These are phyloP conservation scores for Drosophila ambigua DNA, from an alignment of 1,140 invertebrate species.

Conservation along the genomic window DNA sequence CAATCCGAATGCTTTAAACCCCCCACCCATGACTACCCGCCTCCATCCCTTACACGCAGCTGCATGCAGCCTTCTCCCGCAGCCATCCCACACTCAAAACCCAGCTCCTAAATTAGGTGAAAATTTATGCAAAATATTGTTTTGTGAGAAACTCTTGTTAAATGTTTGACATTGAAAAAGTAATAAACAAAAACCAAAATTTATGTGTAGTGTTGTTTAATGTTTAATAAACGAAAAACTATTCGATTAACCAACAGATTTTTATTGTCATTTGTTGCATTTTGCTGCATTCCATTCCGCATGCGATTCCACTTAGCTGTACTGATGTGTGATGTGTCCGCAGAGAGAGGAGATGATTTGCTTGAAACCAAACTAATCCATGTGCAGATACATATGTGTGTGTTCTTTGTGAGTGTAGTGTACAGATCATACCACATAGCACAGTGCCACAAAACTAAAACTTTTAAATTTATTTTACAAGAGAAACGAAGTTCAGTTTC, in stretches of 20 bases:
- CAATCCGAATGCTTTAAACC: conserved; percentile 53
- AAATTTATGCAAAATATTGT: conserved; percentile 37
- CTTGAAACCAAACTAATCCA: conserved; percentile 41
- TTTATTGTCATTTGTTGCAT: conserved; percentile 67
- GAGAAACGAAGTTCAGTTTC: too few relatives aligned
- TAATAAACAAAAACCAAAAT: conserved; percentile 52
- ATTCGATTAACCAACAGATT: conserved; percentile 68
- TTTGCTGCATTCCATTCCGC: conserved; percentile 30
- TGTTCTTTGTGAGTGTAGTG: not conserved
- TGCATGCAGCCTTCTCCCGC: conserved; percentile 57
- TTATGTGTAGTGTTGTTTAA: conserved; percentile 72
- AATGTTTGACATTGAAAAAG: conserved; percentile 55
- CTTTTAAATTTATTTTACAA: too few relatives aligned
- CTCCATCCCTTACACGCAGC: conserved; percentile 20
- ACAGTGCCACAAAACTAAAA: conserved; percentile 3
- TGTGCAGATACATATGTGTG: not conserved
- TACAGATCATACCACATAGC: not conserved
- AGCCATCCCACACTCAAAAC: not conserved
- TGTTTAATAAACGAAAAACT: conserved; percentile 75
- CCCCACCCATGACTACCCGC: not conserved
- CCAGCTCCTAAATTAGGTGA: conserved; percentile 31
- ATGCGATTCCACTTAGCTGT: conserved; percentile 26
- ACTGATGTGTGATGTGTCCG: conserved; percentile 34
- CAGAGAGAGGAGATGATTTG: conserved; percentile 36
- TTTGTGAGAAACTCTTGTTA: conserved; percentile 61